Conservation (phyloP, 2,888 invertebrate species). For the Operophtera brumata region DNA sequence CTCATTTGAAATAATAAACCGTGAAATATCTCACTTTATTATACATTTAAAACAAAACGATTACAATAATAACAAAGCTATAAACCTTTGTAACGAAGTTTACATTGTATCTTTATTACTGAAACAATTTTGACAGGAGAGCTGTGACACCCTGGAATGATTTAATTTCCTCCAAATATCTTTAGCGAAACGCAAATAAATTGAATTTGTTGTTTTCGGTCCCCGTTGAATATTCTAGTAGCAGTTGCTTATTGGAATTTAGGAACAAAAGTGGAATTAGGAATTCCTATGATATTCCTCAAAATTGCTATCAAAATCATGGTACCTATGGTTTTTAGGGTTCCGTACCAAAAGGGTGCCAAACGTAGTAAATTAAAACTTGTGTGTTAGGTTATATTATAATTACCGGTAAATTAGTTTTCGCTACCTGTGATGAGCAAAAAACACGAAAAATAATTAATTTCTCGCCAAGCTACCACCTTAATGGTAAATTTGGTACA, state of each 20-base stretch:
- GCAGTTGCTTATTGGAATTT: constrained; percentile 29
- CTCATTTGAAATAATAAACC: constrained; percentile 25
- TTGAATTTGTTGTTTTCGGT: constrained; percentile 55
- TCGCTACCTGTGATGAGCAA: too few relatives aligned
- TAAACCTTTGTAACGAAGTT: constrained; percentile 29
- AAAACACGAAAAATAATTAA: too few relatives aligned
- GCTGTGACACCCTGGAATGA: constrained; percentile 46
- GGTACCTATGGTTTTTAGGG: too few relatives aligned
- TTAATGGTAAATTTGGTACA: constrained; percentile 6
- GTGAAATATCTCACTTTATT: constrained; percentile 26
- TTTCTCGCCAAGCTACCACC: too few relatives aligned
- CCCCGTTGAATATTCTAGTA: constrained; percentile 49
- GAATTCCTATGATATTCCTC: too few relatives aligned
- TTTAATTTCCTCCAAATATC: constrained; percentile 53
- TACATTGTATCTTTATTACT: constrained; percentile 33
- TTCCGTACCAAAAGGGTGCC: too few relatives aligned
- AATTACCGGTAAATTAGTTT: too few relatives aligned
- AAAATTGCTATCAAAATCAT: too few relatives aligned
- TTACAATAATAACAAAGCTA: constrained; percentile 34
- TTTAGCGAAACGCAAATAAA: constrained; percentile 51
- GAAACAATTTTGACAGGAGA: constrained; percentile 42
- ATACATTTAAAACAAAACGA: constrained; percentile 29
- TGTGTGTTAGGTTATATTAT: too few relatives aligned
- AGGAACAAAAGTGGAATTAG: constrained; percentile 16
- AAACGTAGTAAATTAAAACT: too few relatives aligned